Conservation (phyloP, 1,140 invertebrate species). For the Himalopsyche phryganea region DNA sequence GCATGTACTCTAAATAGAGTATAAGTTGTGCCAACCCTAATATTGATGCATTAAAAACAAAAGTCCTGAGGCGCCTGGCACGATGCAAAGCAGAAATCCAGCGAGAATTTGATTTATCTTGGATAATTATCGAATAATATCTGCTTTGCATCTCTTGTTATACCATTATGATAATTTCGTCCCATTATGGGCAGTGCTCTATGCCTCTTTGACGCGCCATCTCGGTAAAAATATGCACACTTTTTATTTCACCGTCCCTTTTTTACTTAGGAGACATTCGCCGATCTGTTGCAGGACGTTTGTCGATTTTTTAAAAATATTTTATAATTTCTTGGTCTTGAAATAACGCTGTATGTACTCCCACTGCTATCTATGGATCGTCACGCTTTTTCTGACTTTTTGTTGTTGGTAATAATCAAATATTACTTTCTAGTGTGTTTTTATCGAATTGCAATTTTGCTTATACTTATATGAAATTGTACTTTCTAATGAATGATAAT, state of each 20-base stretch:
- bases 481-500: no score
- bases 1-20: no score
- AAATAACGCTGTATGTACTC: constrained; percentile 14
- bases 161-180: constrained; percentile 35
- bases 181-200: constrained; percentile 33
- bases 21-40: no score
- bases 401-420: not conserved
- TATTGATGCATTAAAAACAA: not conserved
- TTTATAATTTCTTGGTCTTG: constrained; percentile 16
- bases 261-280: not conserved
- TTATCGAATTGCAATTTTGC: no score
- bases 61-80: not conserved
- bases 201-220: constrained; percentile 27
- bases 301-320: not conserved
- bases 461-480: no score
- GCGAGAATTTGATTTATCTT: constrained; percentile 36
- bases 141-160: constrained; percentile 35
- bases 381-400: constrained; percentile 11
- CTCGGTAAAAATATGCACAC: constrained; percentile 3
- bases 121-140: constrained; percentile 37
- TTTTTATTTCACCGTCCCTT: constrained; percentile 4
- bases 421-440: not conserved
- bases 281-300: not conserved
- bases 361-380: constrained; percentile 16
- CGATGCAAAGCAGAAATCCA: constrained; percentile 4